Evolutionary conservation across 2,113 vertebrate species (phyloP), one percentile per base, ranked within the genome.

Genomic region (Buteo buteo): DNA sequence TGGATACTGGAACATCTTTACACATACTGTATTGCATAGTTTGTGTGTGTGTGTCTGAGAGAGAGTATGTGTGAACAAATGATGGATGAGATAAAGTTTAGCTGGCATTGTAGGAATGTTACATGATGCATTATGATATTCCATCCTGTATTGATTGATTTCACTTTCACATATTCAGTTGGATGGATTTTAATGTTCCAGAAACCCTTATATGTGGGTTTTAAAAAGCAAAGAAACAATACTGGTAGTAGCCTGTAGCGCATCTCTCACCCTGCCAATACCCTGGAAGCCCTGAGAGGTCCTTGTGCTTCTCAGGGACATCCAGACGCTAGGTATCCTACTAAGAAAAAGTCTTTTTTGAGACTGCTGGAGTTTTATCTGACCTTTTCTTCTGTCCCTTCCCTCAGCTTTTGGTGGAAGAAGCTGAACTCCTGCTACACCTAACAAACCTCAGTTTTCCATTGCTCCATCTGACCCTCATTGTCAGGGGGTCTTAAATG

Each of bases 31-130:
- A 22, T 74, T 69, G 76, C 57, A 13, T 72, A 54, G 91, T 76
- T 81, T 74, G n/a, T 95, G 49, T 88, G 89, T 28, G 76, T n/a
- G 6, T 71, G 66, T 20, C 22, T 88, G 42, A 69, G 92, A 83
- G 77, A 88, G 65, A 77, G 34, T 32, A 31, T 44, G 29, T 91
- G 77, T 87, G 84, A 87, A 45, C 13, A 52, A 87, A 50, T 10
- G 38, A 16, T 55, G 47, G 38, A 16, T 55, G 47, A 94, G 86
- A 88, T 73, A 54, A 90, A 85, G 61, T 86, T 82, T 93, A 83
- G 70, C 28, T 96, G 94, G 71, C 87, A 40, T 69, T 97, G 74
- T 93, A 95, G 93, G 40, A 88, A 52, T 97, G 88, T 73, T 93
- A 17, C 32, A 13, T 18, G 14, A 42, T 67, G 34, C 13, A 9